Evolutionary conservation across 2,113 vertebrate species (phyloP).

Genomic region (Galemys pyrenaicus): DNA sequence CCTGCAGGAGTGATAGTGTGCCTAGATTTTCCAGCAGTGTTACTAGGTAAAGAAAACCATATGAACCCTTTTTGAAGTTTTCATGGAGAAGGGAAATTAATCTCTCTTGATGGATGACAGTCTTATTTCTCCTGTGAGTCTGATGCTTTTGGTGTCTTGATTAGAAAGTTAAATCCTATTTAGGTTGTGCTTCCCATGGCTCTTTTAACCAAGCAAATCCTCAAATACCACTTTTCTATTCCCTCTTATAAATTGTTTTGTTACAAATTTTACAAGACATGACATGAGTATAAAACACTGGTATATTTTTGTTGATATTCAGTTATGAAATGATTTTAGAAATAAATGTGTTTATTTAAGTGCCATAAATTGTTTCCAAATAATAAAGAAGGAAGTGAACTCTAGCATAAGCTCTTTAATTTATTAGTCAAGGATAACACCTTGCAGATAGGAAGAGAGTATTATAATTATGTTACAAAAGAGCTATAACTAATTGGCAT

Average conservation of each 20-base stretch:
- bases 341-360: slow-evolving; percentile 11
- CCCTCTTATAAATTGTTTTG: background rate
- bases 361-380: background rate
- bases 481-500: background rate
- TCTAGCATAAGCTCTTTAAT: background rate
- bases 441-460: background rate
- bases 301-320: background rate
- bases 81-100: background rate
- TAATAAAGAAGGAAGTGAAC: background rate
- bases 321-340: background rate
- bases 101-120: background rate
- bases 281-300: background rate
- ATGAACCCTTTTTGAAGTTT: background rate
- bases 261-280: background rate
- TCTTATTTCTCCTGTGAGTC: background rate
- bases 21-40: background rate
- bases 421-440: background rate
- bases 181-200: background rate
- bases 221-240: background rate
- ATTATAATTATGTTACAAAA: background rate
- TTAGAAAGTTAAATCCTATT: slow-evolving; percentile 20
- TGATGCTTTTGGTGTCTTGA: background rate
- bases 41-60: background rate
- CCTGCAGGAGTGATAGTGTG: background rate
- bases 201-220: background rate